Percentiles rank a stretch among this genome's conserved stretches.
Conservation (phyloP, 2,113 vertebrate genomes). For the Ibidorhyncha struthersii region DNA sequence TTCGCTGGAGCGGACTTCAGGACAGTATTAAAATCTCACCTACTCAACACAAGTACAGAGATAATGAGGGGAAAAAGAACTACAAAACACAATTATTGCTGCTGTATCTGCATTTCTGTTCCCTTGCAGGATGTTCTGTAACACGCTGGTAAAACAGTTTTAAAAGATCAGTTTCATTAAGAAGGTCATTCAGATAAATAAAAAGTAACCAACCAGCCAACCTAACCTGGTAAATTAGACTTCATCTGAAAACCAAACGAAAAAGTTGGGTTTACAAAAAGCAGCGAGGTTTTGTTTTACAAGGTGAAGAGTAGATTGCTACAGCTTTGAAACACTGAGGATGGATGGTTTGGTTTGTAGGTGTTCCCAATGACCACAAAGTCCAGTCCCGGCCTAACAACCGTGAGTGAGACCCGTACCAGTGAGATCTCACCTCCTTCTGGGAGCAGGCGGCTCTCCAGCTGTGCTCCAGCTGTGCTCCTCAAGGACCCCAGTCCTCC, state of each 20-base stretch:
- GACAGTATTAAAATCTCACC: slow-evolving; percentile 1
- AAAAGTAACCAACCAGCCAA: not conserved
- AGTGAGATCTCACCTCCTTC: not conserved
- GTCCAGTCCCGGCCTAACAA: not conserved
- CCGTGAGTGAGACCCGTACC: not conserved
- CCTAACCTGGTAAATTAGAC: not conserved
- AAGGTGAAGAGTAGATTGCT: not conserved
- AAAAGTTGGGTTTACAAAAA: not conserved
- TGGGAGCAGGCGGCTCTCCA: not conserved
- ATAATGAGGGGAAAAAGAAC: not conserved
- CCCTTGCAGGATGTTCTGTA: not conserved
- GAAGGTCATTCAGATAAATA: not conserved
- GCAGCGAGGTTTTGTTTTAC: not conserved
- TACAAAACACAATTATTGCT: slow-evolving; percentile 42
- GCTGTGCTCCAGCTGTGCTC: not conserved
- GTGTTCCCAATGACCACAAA: not conserved
- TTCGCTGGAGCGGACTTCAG: not conserved
- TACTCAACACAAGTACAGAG: not conserved
- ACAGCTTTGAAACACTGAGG: not conserved
- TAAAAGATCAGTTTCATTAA: not conserved
- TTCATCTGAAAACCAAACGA: not conserved
- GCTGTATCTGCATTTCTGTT: not conserved
- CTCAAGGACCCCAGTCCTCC: not conserved
- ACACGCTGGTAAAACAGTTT: not conserved
- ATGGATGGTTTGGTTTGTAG: not conserved